Conservation (phyloP, 2,113 vertebrate species). For the Sigmodon hispidus region DNA sequence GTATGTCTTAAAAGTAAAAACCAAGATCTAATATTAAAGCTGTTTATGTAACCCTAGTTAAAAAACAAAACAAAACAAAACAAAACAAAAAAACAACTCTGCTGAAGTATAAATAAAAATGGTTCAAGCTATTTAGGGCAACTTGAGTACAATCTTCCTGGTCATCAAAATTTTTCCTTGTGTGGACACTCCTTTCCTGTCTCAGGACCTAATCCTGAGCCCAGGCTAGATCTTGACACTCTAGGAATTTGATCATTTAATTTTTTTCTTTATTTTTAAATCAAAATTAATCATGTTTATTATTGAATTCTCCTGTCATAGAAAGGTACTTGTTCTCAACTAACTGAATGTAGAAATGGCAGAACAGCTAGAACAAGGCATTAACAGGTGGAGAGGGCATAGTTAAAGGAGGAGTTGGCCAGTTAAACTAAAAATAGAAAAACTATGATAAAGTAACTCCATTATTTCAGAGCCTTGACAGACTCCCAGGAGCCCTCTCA, state of each 20-base stretch:
- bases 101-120: not conserved
- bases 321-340: not conserved
- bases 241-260: not conserved
- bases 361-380: not conserved
- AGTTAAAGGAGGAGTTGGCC: not conserved
- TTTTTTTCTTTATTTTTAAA: not conserved
- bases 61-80: too few relatives aligned
- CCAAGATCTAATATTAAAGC: not conserved
- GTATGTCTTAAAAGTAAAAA: not conserved
- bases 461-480: not conserved
- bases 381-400: not conserved
- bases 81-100: too few relatives aligned
- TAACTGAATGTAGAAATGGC: not conserved
- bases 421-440: not conserved
- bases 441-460: not conserved
- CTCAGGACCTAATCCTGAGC: not conserved
- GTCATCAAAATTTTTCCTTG: not conserved
- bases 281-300: not conserved
- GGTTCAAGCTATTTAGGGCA: not conserved
- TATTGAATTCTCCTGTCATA: not conserved
- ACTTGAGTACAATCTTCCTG: not conserved
- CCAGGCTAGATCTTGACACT: not conserved
- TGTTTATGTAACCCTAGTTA: not conserved
- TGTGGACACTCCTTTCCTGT: too few relatives aligned
- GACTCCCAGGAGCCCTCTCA: not conserved